Conservation (phyloP, 2,797 vertebrate species). For the Ptychobarbus kaznakovi region DNA sequence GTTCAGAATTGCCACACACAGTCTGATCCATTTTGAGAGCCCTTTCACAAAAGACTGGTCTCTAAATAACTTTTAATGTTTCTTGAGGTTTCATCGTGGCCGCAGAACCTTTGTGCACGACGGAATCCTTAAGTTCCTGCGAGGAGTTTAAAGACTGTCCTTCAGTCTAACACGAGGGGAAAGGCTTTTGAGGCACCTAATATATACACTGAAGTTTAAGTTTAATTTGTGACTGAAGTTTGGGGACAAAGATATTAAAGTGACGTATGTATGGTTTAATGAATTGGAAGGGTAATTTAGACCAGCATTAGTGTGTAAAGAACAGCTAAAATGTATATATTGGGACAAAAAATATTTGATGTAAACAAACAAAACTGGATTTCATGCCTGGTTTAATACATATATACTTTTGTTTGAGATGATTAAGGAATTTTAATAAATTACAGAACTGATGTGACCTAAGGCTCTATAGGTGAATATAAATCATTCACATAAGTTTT, state of each 20-base stretch:
- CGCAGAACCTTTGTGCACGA: background rate
- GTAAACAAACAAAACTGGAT: background rate
- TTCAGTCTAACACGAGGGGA: background rate
- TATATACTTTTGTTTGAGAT: background rate
- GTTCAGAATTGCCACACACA: background rate
- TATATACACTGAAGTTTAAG: too few relatives aligned
- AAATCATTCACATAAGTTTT: background rate
- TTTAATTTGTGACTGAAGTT: background rate
- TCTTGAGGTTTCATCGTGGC: constrained; percentile 14
- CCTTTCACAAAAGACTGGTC: background rate
- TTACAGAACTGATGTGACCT: background rate
- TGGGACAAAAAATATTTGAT: background rate
- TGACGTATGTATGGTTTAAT: background rate
- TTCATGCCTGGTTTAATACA: constrained; percentile 1
- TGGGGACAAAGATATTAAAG: background rate
- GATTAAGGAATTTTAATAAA: background rate
- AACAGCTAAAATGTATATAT: background rate
- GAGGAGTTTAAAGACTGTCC: background rate
- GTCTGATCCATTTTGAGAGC: background rate
- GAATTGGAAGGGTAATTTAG: background rate
- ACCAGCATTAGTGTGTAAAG: background rate
- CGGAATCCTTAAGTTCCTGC: background rate
- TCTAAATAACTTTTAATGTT: constrained; percentile 12
- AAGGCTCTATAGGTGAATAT: background rate
- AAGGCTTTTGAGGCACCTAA: background rate